phyloP scores from a whole-genome alignment of 2,797 vertebrate genomes.

The Delichon dasypus region DNA sequence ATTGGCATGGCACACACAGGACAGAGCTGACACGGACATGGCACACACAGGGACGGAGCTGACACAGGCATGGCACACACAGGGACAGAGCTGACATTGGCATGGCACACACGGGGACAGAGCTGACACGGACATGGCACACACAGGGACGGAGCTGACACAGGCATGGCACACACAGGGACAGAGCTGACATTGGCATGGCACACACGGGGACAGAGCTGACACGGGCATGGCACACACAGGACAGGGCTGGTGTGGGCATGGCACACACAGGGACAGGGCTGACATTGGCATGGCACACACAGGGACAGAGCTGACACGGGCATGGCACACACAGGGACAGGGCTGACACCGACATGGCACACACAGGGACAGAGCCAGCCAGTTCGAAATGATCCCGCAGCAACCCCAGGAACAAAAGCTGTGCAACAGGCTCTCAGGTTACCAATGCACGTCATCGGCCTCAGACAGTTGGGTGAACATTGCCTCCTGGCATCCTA shows the following conservation, averaged over 20 bases:
- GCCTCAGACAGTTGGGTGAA: neutral
- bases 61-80: neutral
- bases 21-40: rapidly evolving
- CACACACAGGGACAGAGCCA: neutral
- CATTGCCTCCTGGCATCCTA: neutral
- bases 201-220: too few species aligned
- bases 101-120: too few species aligned
- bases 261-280: too few species aligned
- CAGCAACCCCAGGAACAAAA: neutral
- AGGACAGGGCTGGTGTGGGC: too few species aligned
- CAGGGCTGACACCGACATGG: neutral
- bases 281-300: neutral
- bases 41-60: neutral
- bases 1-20: neutral
- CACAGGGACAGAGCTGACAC: too few species aligned
- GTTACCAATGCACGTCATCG: neutral
- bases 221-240: too few species aligned
- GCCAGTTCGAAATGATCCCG: neutral
- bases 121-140: too few species aligned
- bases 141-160: too few species aligned
- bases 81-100: too few species aligned
- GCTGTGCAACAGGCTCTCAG: neutral
- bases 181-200: too few species aligned
- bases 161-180: too few species aligned
- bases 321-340: neutral